A percentile compares a stretch with the other conserved stretches of the same genome.
phyloP scores from a whole-genome alignment of 2,888 invertebrate genomes.

The Halictus quadricinctus region DNA sequence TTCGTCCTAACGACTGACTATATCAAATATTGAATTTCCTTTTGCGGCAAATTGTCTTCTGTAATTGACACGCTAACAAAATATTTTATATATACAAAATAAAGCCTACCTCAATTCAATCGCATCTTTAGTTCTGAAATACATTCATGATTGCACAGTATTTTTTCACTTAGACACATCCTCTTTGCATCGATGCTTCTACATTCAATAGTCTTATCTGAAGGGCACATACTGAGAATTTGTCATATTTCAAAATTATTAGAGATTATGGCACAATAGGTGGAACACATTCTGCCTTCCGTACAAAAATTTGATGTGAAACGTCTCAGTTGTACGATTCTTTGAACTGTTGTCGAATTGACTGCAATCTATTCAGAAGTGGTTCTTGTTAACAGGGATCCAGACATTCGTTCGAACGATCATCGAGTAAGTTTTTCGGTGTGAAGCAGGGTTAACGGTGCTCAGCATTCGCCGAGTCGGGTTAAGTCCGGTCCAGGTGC shows the following conservation, averaged over 20 bases:
- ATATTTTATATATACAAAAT: background rate
- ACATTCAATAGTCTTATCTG: no score
- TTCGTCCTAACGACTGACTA: background rate
- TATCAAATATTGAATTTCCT: background rate
- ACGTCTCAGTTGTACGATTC: background rate
- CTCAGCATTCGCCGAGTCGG: constrained; percentile 69
- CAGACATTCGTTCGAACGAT: constrained; percentile 24
- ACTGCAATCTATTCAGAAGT: background rate
- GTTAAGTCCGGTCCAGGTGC: constrained; percentile 75
- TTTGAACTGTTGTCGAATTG: background rate
- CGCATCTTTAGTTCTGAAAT: background rate
- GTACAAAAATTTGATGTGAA: no score
- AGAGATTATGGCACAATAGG: no score
- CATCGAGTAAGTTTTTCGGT: constrained; percentile 52
- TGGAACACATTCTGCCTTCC: no score
- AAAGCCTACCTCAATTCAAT: background rate
- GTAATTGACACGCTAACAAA: background rate
- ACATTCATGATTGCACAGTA: background rate
- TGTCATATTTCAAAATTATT: no score
- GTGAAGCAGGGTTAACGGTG: constrained; percentile 68
- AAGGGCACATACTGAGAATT: no score
- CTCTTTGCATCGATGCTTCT: no score
- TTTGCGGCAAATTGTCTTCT: background rate
- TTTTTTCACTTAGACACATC: no score
- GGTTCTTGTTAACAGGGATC: background rate